phyloP scores from a whole-genome alignment of 2,888 invertebrate species.

The Druceiella hillmani region DNA sequence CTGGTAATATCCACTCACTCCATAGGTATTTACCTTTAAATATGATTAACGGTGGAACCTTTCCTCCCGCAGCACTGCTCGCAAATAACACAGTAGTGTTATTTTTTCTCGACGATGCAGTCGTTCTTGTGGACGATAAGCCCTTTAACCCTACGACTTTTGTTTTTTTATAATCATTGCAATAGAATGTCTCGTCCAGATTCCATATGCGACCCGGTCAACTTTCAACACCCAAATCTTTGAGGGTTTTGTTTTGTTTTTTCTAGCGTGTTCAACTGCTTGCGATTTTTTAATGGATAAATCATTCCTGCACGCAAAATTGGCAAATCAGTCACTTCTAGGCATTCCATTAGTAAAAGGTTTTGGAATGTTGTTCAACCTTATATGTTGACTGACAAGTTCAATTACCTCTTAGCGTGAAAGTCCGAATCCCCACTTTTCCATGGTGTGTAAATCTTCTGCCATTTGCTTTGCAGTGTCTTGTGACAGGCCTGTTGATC shows the following conservation, averaged over 20 bases:
- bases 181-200: slow-evolving; percentile 2
- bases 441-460: slow-evolving; percentile 1
- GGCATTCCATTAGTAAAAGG: no score
- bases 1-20: slow-evolving; percentile 6
- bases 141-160: no score
- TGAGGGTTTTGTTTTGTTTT: slow-evolving; percentile 1
- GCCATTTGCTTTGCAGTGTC: no score
- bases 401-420: slow-evolving; percentile 23
- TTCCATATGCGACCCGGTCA: no score
- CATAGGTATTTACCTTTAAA: slow-evolving; percentile 9
- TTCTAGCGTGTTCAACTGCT: slow-evolving; percentile 24
- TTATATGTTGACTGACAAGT: no score
- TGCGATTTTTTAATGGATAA: slow-evolving; percentile 26
- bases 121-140: no score
- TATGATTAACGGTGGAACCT: slow-evolving; percentile 9
- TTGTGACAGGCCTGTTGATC: no score
- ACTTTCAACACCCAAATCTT: slow-evolving; percentile 1
- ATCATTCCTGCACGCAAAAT: no score
- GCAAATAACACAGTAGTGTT: slow-evolving; percentile 7
- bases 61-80: slow-evolving; percentile 9
- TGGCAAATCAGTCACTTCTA: no score
- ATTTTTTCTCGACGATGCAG: slow-evolving; percentile 4
- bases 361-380: no score
- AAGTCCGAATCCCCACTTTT: slow-evolving; percentile 24
- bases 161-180: not conserved